Evolutionary conservation across 2,113 vertebrate species (phyloP), one percentile per base, ranked within the genome.

Genomic region (Empidonax traillii): DNA sequence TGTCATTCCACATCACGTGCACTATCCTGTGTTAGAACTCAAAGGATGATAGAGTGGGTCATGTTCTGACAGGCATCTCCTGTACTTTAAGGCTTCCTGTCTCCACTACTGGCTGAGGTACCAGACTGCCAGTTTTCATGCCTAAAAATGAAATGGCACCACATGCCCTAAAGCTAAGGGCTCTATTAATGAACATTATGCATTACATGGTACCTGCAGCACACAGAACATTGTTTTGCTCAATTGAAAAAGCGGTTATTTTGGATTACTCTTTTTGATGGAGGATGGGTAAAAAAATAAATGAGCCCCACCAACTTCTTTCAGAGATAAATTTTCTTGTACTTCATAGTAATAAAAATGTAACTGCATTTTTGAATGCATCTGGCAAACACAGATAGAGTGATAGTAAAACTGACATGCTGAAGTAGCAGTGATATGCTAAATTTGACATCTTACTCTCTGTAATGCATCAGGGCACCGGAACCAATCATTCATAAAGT

Each of bases 401-500:
- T 7, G 14, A 65, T n/a, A 94, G 69, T 82, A 85, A 94, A 96
- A 73, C 46, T 79, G 92, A 85, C 94, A 77, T 67, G 58, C 63
- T 93, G 88, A 83, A 91, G 87, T 72, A 95, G 81, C 51, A 74
- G 63, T 53, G 85, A 92, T 84, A 65, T 49, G 43, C 52, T 92
- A 85, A 96, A 92, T 96, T 87, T 93, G 94, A 93, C 85, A 75
- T 93, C 83, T 97, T 80, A 61, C 19, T 95, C 86, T 83, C 2
- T 0, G 20, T 94, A 94, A 94, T 66, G 39, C 14, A 2, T 85
- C 84, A 87, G 81, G 81, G 93, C 83, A 95, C 52, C 22, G n/a
- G 73, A 92, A 94, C 75, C 44, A 96, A 81, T 94, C 74, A 91
- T 94, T 94, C 87, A 91, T 87, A 89, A 91, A 89, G 56, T 81